Conservation (phyloP, 2,797 vertebrate genomes). For the Huso huso region DNA sequence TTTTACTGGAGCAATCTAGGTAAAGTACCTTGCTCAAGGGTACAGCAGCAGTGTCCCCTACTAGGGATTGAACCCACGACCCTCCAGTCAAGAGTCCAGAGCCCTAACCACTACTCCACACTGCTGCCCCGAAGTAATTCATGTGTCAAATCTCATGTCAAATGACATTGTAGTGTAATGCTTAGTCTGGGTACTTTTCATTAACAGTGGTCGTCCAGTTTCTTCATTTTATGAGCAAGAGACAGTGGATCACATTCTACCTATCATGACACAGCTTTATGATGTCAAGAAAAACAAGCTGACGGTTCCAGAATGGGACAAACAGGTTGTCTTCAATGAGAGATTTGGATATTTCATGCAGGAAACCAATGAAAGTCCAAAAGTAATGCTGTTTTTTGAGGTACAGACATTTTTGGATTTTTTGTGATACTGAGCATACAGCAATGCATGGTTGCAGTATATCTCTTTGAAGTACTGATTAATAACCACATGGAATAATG, state of each 20-base stretch:
- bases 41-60: too few relatives aligned
- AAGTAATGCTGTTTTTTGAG: slow-evolving; percentile 86
- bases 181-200: slow-evolving; percentile 2
- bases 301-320: slow-evolving; percentile 85
- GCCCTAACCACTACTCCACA: too few relatives aligned
- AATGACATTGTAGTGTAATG: background rate
- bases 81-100: too few relatives aligned
- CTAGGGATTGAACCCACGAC: too few relatives aligned
- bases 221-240: slow-evolving; percentile 83
- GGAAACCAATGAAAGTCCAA: slow-evolving; percentile 60
- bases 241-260: slow-evolving; percentile 72
- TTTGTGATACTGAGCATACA: slow-evolving; percentile 9
- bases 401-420: slow-evolving; percentile 37
- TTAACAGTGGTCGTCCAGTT: slow-evolving; percentile 65
- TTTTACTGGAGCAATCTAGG: too few relatives aligned
- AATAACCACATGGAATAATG: too few relatives aligned
- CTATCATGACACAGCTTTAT: slow-evolving; percentile 85
- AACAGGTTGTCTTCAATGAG: slow-evolving; percentile 92
- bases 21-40: too few relatives aligned
- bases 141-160: too few relatives aligned
- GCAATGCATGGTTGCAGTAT: too few relatives aligned
- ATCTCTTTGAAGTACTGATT: too few relatives aligned
- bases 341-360: slow-evolving; percentile 78
- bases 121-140: too few relatives aligned
- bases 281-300: slow-evolving; percentile 86